Base-by-base conservation (phyloP, 2,113 vertebrate species). In the Athene cunicularia region DNA sequence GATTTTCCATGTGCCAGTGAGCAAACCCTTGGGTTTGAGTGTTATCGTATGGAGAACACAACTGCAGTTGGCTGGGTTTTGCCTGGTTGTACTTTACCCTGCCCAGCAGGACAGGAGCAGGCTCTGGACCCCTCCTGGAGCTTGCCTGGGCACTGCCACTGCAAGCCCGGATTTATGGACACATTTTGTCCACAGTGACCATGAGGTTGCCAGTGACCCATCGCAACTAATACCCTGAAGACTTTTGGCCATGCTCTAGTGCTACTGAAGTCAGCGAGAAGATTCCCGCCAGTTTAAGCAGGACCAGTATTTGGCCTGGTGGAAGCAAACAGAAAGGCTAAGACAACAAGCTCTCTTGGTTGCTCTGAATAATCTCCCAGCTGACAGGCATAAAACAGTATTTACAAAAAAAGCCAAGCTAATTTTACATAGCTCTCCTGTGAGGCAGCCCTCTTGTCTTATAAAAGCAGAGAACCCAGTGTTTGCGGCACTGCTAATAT, bases 321-420 rank as follows among this genome's bases (percentile, higher is more conserved):
- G 27, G 77, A 70, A 84, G 41, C 56, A 93, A 82, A 55, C 37
- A 83, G 73, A 86, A 88, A 91, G 43, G 32, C 35, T 86, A 88
- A 85, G 82, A 85, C 17, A 41, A 80, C 0, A 1, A 94, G n/a
- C 26, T 39, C 37, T 60, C 70, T 90, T 6, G 6, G 55, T 52
- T 92, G 89, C 74, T 85, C 33, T 23, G 71, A 81, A 92, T 66
- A 90, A 67, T 91, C 35, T 94, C 80, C 18, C 76, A 92, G 63
- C 55, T 93, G 88, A 94, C 2, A 9, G 59, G 37, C 88, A 73
- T 70, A 91, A 93, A 95, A 18, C 28, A 23, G 33, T 70, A 52
- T 85, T 95, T 91, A 71, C 45, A 28, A 67, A 89, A 82, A 93
- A 56, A 93, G 41, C n/a, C 52, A 47, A 56, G 76, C 49, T 79